Percentiles rank a stretch among this genome's conserved stretches.
phyloP scores from a whole-genome alignment of 2,113 vertebrate genomes.

The Tyto alba region DNA sequence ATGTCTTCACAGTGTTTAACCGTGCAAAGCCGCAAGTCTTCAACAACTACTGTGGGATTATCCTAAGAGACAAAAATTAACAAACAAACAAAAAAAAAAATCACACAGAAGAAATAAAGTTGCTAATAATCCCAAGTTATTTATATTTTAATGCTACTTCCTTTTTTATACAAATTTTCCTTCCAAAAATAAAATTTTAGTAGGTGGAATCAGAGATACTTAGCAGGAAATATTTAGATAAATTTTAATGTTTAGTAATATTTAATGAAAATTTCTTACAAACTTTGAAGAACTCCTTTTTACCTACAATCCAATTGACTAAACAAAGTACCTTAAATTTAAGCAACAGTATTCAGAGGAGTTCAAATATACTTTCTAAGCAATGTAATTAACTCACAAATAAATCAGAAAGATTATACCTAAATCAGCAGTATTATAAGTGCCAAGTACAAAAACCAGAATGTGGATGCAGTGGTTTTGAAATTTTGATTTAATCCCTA shows the following conservation, averaged over 20 bases:
- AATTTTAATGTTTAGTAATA: neutral
- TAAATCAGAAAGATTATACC: neutral
- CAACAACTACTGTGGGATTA: conserved; percentile 95
- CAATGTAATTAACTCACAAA: neutral
- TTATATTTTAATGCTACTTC: neutral
- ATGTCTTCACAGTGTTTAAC: conserved; percentile 97
- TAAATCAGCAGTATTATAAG: neutral
- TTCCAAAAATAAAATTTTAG: neutral
- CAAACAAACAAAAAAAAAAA: too few species aligned
- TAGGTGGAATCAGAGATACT: neutral
- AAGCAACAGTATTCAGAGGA: neutral
- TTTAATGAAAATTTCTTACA: neutral
- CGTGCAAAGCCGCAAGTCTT: conserved; percentile 92
- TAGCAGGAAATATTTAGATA: neutral
- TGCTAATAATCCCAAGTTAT: neutral
- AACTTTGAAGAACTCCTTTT: neutral
- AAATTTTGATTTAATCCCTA: neutral
- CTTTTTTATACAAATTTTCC: neutral
- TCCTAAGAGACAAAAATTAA: conserved; percentile 72
- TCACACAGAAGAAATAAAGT: neutral
- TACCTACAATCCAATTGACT: neutral
- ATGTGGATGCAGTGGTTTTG: neutral
- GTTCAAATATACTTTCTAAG: neutral
- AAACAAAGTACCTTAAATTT: neutral
- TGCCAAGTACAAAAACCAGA: neutral